A percentile compares a stretch with the other conserved stretches of the same genome.
Evolutionary conservation across 2,888 invertebrate species (phyloP).

Genomic region (Tetrapedia diversipes): DNA sequence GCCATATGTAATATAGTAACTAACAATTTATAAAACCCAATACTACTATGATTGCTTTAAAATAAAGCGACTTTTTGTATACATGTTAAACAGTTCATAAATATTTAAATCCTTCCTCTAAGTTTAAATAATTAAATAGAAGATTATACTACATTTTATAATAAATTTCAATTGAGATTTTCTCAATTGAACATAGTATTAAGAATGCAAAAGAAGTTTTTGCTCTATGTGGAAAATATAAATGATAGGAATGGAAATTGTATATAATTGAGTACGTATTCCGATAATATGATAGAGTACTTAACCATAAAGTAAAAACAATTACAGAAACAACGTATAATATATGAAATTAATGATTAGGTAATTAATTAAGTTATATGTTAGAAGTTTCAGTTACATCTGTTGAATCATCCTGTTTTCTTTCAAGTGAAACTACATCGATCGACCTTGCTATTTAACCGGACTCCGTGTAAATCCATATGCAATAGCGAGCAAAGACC

Average conservation of each 20-base stretch:
- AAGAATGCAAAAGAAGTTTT: neutral
- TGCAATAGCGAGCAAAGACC: conserved; percentile 57
- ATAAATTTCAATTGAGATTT: neutral
- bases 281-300: conserved; percentile 1
- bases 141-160: neutral
- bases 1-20: conserved; percentile 47
- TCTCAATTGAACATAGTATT: neutral
- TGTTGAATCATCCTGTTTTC: conserved; percentile 40
- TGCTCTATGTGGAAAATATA: conserved; percentile 9
- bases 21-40: conserved; percentile 50
- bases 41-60: conserved; percentile 52
- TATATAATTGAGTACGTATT: conserved; percentile 1
- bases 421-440: conserved; percentile 31
- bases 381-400: conserved; percentile 14
- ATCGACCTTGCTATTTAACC: conserved; percentile 50
- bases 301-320: conserved; percentile 8
- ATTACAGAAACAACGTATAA: neutral
- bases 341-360: neutral
- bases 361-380: conserved; percentile 23
- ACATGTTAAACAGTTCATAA: conserved; percentile 43
- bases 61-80: conserved; percentile 65
- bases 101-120: conserved; percentile 41
- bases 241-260: conserved; percentile 25
- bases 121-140: conserved; percentile 4
- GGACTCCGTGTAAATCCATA: conserved; percentile 46